Evolutionary conservation across 2,113 vertebrate species (phyloP).

Genomic region (Salminus brasiliensis): DNA sequence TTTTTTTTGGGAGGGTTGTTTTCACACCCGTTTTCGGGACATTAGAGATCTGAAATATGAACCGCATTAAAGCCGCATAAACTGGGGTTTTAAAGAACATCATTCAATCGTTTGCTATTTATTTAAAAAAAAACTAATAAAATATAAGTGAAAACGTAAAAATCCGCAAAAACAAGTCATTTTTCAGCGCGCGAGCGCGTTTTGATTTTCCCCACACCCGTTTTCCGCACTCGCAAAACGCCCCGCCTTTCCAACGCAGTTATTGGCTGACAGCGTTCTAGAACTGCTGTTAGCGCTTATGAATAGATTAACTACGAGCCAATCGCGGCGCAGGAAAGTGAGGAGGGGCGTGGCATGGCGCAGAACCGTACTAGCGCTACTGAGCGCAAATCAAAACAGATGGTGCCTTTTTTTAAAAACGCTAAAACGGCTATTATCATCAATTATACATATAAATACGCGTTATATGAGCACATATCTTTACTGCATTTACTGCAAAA

Average conservation of each 20-base stretch:
- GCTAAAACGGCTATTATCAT: too few species aligned
- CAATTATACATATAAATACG: too few species aligned
- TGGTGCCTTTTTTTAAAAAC: neutral
- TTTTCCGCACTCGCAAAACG: constrained; percentile 10
- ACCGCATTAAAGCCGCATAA: too few species aligned
- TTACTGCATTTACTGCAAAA: constrained; percentile 2
- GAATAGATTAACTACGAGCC: neutral
- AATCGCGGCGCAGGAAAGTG: neutral
- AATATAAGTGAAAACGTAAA: too few species aligned
- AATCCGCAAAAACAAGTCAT: too few species aligned
- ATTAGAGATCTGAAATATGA: too few species aligned
- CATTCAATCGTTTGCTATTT: too few species aligned
- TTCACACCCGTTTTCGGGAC: neutral
- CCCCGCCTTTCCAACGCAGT: too few species aligned
- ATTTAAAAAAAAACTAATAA: too few species aligned
- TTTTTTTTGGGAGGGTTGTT: neutral
- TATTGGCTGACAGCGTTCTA: neutral
- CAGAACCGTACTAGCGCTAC: neutral
- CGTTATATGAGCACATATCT: neutral
- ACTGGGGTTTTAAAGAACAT: too few species aligned
- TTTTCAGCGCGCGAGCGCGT: too few species aligned
- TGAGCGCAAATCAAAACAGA: neutral
- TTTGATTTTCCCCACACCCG: neutral
- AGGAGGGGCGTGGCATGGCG: neutral
- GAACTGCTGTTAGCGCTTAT: neutral